phyloP scores from a whole-genome alignment of 2,888 invertebrate genomes.

The Phaonia tiefii region DNA sequence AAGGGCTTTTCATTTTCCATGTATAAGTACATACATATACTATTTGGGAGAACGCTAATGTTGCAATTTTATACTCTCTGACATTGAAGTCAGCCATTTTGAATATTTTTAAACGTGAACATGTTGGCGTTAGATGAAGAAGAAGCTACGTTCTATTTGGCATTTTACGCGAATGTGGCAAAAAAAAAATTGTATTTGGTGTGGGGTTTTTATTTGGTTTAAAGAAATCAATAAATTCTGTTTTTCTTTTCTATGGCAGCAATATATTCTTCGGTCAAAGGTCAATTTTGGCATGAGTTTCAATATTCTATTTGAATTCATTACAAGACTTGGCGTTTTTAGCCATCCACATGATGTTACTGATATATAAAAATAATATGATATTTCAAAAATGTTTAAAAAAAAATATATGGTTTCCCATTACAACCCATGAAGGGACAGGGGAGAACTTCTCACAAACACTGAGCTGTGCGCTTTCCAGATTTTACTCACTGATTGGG shows the following conservation, averaged over 20 bases:
- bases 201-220: constrained; percentile 29
- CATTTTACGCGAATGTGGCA: constrained; percentile 46
- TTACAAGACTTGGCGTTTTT: too few relatives aligned
- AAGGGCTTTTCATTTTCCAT: not conserved
- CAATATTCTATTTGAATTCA: too few relatives aligned
- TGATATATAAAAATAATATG: too few relatives aligned
- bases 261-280: constrained; percentile 27
- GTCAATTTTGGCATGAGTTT: too few relatives aligned
- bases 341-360: too few relatives aligned
- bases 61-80: constrained; percentile 60
- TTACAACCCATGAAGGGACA: too few relatives aligned
- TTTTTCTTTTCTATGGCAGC: not conserved
- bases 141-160: constrained; percentile 47
- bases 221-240: constrained; percentile 46
- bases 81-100: constrained; percentile 76
- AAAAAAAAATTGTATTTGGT: constrained; percentile 44
- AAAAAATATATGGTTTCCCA: too few relatives aligned
- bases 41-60: constrained; percentile 13
- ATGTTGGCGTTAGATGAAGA: constrained; percentile 33
- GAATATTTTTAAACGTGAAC: constrained; percentile 70
- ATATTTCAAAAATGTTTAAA: too few relatives aligned
- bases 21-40: too few relatives aligned
- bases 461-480: too few relatives aligned
- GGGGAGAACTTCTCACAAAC: too few relatives aligned
- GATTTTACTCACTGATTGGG: too few relatives aligned